Conservation (phyloP, 2,888 invertebrate species). For the Pammene fasciana region DNA sequence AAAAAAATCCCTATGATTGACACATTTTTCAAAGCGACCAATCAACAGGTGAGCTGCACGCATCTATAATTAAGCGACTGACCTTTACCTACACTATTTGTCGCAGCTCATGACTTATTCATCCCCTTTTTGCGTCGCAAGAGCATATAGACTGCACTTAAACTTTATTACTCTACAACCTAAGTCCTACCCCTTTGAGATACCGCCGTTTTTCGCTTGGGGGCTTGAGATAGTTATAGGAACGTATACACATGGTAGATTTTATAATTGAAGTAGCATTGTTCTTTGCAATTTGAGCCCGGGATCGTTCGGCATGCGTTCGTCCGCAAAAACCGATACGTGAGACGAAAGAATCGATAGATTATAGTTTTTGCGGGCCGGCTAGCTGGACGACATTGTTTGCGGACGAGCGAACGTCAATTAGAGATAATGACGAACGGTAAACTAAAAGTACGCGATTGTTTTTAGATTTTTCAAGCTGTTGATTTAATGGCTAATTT, state of each 20-base stretch:
- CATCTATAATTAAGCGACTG: conserved; percentile 73
- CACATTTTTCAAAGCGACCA: conserved; percentile 52
- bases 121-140: conserved; percentile 71
- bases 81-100: conserved; percentile 79
- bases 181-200: conserved; percentile 2
- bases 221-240: conserved; percentile 2
- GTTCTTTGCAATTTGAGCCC: conserved; percentile 62
- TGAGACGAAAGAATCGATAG: conserved; percentile 76
- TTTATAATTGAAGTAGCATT: conserved; percentile 69
- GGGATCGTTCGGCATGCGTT: conserved; percentile 69
- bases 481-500: conserved; percentile 33
- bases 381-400: conserved; percentile 75
- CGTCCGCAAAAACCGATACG: conserved; percentile 71
- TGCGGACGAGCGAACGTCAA: conserved; percentile 65
- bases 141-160: conserved; percentile 48
- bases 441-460: conserved; percentile 65
- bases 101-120: conserved; percentile 77
- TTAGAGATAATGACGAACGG: conserved; percentile 78
- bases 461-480: conserved; percentile 48
- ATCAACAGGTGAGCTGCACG: conserved; percentile 66
- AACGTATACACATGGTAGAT: conserved; percentile 64
- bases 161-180: conserved; percentile 2
- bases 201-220: conserved; percentile 18
- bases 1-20: conserved; percentile 37
- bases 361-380: conserved; percentile 72